Percentiles rank a stretch among this genome's conserved stretches.
phyloP scores from a whole-genome alignment of 2,113 vertebrate species.

The Sylvilagus bachmani region DNA sequence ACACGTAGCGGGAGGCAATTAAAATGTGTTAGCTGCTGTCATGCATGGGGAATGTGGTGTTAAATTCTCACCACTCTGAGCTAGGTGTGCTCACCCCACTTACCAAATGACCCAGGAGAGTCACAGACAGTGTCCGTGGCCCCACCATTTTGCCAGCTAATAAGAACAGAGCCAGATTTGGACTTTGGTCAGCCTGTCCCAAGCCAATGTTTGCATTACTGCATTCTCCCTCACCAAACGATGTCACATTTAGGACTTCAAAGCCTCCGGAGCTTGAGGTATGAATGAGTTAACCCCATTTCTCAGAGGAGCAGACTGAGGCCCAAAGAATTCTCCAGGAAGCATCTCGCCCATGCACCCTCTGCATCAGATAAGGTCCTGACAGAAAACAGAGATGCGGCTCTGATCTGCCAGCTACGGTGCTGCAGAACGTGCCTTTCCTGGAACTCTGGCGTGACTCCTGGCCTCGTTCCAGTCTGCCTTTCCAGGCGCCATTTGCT shows the following conservation, averaged over 20 bases:
- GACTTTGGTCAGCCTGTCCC: background rate
- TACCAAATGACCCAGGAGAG: background rate
- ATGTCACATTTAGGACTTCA: background rate
- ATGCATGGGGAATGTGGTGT: background rate
- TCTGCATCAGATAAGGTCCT: background rate
- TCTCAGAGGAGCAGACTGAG: background rate
- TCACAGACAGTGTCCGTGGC: background rate
- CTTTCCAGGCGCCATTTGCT: slow-evolving; percentile 1
- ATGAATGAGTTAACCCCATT: background rate
- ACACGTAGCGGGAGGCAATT: background rate
- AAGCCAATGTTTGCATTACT: background rate
- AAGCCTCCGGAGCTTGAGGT: background rate
- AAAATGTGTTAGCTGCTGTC: background rate
- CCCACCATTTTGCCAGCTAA: background rate
- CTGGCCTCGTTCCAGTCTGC: background rate
- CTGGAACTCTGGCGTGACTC: background rate
- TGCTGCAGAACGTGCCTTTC: background rate
- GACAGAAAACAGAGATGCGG: background rate
- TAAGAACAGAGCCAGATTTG: background rate
- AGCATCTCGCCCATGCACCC: background rate
- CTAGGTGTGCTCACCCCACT: background rate
- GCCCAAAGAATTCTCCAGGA: background rate
- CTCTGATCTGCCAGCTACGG: background rate
- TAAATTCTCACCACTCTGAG: background rate
- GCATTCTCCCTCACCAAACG: background rate